A percentile compares a stretch with the other conserved stretches of the same genome.
Conservation (phyloP, 2,113 vertebrate genomes). For the Junco hyemalis region DNA sequence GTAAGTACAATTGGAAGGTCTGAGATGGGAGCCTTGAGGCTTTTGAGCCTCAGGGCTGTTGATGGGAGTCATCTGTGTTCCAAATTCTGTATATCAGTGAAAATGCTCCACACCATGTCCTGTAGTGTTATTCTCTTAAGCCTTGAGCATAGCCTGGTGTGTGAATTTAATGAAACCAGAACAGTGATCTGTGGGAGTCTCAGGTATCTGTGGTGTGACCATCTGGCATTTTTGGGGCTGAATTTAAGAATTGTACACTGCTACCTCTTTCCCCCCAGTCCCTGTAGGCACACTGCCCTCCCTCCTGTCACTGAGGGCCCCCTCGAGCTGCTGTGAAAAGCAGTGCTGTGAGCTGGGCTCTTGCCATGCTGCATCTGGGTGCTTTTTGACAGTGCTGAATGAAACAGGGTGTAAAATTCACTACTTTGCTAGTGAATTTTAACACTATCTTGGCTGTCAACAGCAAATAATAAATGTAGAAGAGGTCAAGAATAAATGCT, state of each 20-base stretch:
- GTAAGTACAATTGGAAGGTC: not conserved
- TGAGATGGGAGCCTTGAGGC: not conserved
- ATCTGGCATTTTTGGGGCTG: not conserved
- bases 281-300: not conserved
- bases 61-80: not conserved
- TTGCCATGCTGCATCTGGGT: not conserved
- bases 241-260: not conserved
- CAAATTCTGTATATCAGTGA: not conserved
- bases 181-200: not conserved
- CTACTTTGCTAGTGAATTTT: not conserved
- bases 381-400: not conserved
- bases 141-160: not conserved
- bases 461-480: not conserved
- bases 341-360: not conserved
- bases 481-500: not conserved
- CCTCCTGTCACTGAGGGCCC: not conserved
- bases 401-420: not conserved
- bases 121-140: not conserved
- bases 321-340: not conserved
- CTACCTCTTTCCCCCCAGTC: not conserved
- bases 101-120: not conserved
- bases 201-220: not conserved
- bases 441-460: not conserved
- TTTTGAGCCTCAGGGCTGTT: not conserved
- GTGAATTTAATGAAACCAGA: not conserved